Evolutionary conservation across 2,888 invertebrate genomes (phyloP), one percentile per base, ranked within the genome.

Genomic region (Apotomis betuletana): DNA sequence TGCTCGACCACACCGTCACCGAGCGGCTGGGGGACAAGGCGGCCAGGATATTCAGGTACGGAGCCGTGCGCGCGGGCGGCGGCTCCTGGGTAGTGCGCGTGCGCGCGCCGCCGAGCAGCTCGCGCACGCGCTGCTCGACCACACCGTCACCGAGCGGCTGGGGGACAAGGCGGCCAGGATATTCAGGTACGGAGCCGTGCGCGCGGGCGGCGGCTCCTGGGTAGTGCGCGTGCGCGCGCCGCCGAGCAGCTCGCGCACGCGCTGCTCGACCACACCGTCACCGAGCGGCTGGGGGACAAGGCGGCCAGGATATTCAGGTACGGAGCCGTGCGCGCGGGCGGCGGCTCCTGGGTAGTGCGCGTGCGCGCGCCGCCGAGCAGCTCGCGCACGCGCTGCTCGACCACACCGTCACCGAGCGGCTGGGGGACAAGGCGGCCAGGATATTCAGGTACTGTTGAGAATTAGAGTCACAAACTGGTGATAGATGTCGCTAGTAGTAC

Each of bases 1-100:
- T 95, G 65, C 92, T 98, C 0, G 98, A 98, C 82, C 96, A 97
- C 80, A 94, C 96, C 41, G 96, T 99, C 67, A 95, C 96, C 51
- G 98, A 98, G 91, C 95, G 97, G 78, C 97, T 97, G 83, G 98
- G 97, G 58, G 95, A 96, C 4, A 97, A 97, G 87, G 97, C 97
- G 0, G 96, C 97, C 0, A 94, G 98, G 86, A 97, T 98, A 83
- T 98, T 98, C 87, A 94, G 96, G 94, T 95, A 57, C 27, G 3
- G 8, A 46, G 41, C n/a, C n/a, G n/a, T n/a, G n/a, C n/a, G n/a
- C 78, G 96, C 97, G 75, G 95, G 96, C 63, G 97, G 97, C 63
- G 98, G 98, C 0, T 96, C 97, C 81, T 97, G 95, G 87, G 94
- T 94, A 60, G 95, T 99, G 73, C 95, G 96, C 81, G 94, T 96